Evolutionary conservation across 2,113 vertebrate genomes (phyloP).

Genomic region (Caranx ignobilis): DNA sequence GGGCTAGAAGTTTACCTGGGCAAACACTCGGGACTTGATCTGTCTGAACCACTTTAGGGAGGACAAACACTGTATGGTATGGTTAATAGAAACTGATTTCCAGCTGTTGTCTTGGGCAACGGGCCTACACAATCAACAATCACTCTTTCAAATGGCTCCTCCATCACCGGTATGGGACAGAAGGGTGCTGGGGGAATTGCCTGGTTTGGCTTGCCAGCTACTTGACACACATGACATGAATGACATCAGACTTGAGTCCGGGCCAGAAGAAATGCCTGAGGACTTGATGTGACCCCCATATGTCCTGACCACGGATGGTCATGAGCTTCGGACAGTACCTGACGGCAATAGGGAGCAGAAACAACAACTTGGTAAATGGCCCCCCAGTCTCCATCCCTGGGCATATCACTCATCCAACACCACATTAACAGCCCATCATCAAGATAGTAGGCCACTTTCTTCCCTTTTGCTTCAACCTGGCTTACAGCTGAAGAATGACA

Average conservation of each 20-base stretch:
- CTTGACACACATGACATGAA: slow-evolving; percentile 9
- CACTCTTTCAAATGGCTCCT: background rate
- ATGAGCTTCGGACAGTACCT: slow-evolving; percentile 19
- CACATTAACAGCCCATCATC: no score
- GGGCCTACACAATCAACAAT: slow-evolving; percentile 27
- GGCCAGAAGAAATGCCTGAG: slow-evolving; percentile 42
- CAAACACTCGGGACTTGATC: slow-evolving; percentile 6
- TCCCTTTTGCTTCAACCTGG: no score
- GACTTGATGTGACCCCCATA: background rate
- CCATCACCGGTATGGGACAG: slow-evolving; percentile 10
- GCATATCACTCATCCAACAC: no score
- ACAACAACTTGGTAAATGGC: no score
- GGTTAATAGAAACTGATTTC: slow-evolving; percentile 26
- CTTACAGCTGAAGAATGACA: no score
- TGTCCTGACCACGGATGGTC: slow-evolving; percentile 6
- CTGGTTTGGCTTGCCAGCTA: slow-evolving; percentile 26
- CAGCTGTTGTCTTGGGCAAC: slow-evolving; percentile 2
- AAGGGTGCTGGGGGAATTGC: slow-evolving; percentile 1
- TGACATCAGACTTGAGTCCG: slow-evolving; percentile 8
- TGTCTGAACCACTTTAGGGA: slow-evolving; percentile 2
- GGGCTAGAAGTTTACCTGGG: background rate
- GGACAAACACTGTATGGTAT: slow-evolving; percentile 16
- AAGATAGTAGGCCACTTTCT: no score
- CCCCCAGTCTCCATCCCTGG: no score
- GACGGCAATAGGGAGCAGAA: background rate